Conservation (phyloP, 1,140 invertebrate species). For the Drosophila gunungcola region DNA sequence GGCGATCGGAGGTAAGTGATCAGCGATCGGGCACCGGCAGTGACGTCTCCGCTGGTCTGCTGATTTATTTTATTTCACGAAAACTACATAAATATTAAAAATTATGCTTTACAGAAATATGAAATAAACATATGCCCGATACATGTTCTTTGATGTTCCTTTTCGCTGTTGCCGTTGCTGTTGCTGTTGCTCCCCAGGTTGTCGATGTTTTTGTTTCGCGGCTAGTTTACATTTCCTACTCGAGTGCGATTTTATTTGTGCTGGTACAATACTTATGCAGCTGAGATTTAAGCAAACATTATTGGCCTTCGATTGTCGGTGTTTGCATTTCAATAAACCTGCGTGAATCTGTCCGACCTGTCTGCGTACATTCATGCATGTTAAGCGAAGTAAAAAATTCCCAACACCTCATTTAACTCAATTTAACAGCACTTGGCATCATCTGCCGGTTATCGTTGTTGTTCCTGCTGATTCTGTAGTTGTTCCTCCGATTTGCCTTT, state of each 20-base stretch:
- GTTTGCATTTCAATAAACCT: conserved; percentile 62
- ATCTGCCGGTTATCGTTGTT: conserved; percentile 60
- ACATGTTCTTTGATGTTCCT: conserved; percentile 45
- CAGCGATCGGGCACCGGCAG: conserved; percentile 25
- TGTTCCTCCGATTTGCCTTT: conserved; percentile 41
- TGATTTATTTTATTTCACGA: conserved; percentile 82
- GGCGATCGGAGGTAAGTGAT: conserved; percentile 19
- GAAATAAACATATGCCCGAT: conserved; percentile 69
- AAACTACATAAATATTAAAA: conserved; percentile 82
- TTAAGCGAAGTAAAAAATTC: conserved; percentile 56
- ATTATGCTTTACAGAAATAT: conserved; percentile 79
- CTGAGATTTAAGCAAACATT: conserved; percentile 77
- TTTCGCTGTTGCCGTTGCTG: conserved; percentile 17
- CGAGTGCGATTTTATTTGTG: conserved; percentile 74
- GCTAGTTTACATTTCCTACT: conserved; percentile 81
- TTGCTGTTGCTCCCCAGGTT: conserved; percentile 45
- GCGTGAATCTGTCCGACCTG: conserved; percentile 37
- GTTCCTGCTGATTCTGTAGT: neutral
- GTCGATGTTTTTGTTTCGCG: conserved; percentile 50
- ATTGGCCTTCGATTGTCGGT: conserved; percentile 73
- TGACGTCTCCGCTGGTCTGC: conserved; percentile 70
- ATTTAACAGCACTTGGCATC: conserved; percentile 65
- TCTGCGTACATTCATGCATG: conserved; percentile 61
- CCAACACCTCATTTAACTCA: conserved; percentile 75
- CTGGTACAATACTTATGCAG: conserved; percentile 56